Percentiles rank a stretch among this genome's conserved stretches.
Evolutionary conservation across 2,888 invertebrate species (phyloP).

Genomic region (Scaptomyza flava): DNA sequence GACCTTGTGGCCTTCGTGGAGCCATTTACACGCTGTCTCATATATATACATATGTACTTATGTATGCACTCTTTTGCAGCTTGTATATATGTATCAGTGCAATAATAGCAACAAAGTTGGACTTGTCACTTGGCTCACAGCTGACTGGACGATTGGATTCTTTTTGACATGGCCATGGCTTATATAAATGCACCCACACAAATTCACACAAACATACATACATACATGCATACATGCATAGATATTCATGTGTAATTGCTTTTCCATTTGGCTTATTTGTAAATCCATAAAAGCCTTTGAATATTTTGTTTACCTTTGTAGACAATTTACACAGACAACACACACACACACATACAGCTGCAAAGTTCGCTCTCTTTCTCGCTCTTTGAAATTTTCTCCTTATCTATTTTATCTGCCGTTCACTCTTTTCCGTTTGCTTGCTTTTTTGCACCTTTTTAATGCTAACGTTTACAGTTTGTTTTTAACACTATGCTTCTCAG

Average conservation of each 20-base stretch:
- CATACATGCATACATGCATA: neutral
- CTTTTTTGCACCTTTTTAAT: constrained; percentile 21
- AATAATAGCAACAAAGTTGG: constrained; percentile 13
- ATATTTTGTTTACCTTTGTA: constrained; percentile 61
- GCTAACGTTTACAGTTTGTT: constrained; percentile 27
- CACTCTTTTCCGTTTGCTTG: constrained; percentile 1
- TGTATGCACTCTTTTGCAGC: constrained; percentile 4
- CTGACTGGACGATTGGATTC: constrained; percentile 25
- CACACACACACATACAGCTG: neutral
- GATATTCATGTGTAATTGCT: constrained; percentile 25
- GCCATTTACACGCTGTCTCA: constrained; percentile 28
- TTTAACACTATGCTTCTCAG: constrained; percentile 27
- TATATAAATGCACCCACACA: constrained; percentile 52
- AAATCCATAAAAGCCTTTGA: constrained; percentile 23
- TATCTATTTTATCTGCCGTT: constrained; percentile 1
- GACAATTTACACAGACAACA: constrained; percentile 22
- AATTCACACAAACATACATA: constrained; percentile 7
- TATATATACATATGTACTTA: constrained; percentile 8
- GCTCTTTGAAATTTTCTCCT: constrained; percentile 1
- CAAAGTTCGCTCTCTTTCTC: constrained; percentile 1
- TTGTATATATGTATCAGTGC: constrained; percentile 16
- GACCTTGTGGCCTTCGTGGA: constrained; percentile 72
- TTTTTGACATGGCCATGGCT: constrained; percentile 64
- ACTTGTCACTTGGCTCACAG: constrained; percentile 21
- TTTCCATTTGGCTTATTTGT: constrained; percentile 42